Base-by-base conservation (phyloP, 2,797 vertebrate genomes). In the Gallinago solitaria region DNA sequence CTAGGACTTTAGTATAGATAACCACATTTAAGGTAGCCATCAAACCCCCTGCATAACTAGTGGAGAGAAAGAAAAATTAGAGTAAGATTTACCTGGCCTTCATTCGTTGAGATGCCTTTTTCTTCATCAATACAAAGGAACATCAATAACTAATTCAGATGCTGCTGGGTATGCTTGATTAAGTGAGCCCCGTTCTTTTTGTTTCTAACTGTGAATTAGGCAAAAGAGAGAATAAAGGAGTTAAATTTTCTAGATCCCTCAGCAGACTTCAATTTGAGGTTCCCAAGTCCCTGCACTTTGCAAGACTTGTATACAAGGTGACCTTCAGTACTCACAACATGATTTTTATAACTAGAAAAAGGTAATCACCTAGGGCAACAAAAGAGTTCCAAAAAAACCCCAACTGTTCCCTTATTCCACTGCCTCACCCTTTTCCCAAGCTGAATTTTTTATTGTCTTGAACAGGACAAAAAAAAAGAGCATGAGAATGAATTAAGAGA, bases 291-390 rank as follows among this genome's bases (percentile, higher is more conserved):
- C n/a, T 60, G 12, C 50, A 83, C 28, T 59, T 90, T 67, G 28
- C 28, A 88, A 73, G 78, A 45, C 12, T 78, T 89, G 19, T 35
- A 32, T 50, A 35, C 78, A 78, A 88, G 11, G 50, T 89, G 73
- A 51, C 47, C 17, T 83, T 83, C 28, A 17, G 45, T 59, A 47
- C 41, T 93, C 24, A 61, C n/a, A 83, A n/a, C 3, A 3, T 37
- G 33, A 56, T 67, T 95, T 85, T 94, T 94, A 76, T 84, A 77
- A 27, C 35, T 59, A 74, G 76, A 73, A 86, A 69, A 83, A 64
- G 25, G 15, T 53, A 67, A 74, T 60, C 27, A 79, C 7, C 63
- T 75, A 25, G 20, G 25, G 16, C 20, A 84, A 69, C 17, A 90
- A 47, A 81, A 73, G 4, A 43, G 23, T 59, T 39, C 17, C 4